Base-by-base conservation (phyloP, 2,888 invertebrate species). In the Latrodectus elegans region DNA sequence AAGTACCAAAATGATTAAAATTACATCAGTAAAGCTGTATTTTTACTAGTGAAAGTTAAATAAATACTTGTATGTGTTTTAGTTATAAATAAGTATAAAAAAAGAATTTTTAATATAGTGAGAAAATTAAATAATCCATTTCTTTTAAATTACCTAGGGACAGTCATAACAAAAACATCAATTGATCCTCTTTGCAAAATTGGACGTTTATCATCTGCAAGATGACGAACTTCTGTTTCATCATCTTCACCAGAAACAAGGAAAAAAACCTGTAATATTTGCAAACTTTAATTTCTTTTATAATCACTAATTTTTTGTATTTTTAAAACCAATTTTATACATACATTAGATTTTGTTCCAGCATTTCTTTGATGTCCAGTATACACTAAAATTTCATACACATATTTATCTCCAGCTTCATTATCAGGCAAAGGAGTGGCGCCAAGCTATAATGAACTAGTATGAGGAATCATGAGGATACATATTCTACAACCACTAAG, bases 111-210 rank as follows among this genome's bases (percentile, higher is more conserved):
- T 38, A 38, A 38, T 38, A 3, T 38, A 38, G 2, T 2, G 38
- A 38, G 2, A 0, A 38, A 38, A 38, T 6, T 6, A 6, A 38
- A 2, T 38, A 38, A 1, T 1, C 38, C 4, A 6, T 38, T 38
- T 38, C 4, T 49, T 22, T 8, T 14, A 8, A 64, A 15, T 15
- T 84, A 91, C 91, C 90, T 90, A 2, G 91, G 90, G 8, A 90
- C 90, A 14, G 91, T 89, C 92, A 92, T 91, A 17, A 92, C 90
- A 86, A 92, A 92, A 8, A 90, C 90, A 88, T 92, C 92, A 8
- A 91, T 90, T 51, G 89, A 90, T n/a, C 91, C 91, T 71, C 91
- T 90, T 22, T 91, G 89, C 49, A 92, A 90, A 14, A 92, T 91
- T 51, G 91, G 90, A 38, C 92, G 89, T 72, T 91, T 90, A 77